Conservation (phyloP, 2,888 invertebrate genomes). For the Vandiemenella viatica region DNA sequence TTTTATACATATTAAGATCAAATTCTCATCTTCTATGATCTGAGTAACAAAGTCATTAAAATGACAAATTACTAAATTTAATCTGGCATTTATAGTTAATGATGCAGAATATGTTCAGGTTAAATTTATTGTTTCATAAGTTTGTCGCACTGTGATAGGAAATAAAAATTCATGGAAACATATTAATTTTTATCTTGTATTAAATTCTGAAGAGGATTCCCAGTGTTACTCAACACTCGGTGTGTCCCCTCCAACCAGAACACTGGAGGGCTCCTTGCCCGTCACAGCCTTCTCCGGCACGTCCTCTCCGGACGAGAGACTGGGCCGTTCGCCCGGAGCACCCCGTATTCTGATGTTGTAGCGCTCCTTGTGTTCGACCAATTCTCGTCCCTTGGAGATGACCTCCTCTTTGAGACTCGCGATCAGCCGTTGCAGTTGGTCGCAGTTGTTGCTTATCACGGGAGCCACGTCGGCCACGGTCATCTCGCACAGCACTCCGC, state of each 20-base stretch:
- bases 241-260: background rate
- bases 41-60: too few relatives aligned
- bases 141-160: too few relatives aligned
- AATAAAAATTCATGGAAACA: too few relatives aligned
- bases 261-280: background rate
- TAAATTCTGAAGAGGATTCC: too few relatives aligned
- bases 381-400: conserved; percentile 70
- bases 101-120: too few relatives aligned
- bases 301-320: too few relatives aligned
- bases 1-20: too few relatives aligned
- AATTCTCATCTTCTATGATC: too few relatives aligned
- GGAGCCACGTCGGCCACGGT: conserved; percentile 85
- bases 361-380: conserved; percentile 82
- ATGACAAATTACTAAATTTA: too few relatives aligned
- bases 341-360: conserved; percentile 76
- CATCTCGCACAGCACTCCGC: conserved; percentile 83
- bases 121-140: too few relatives aligned
- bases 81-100: too few relatives aligned
- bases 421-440: background rate
- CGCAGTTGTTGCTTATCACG: background rate
- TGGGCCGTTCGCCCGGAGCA: conserved; percentile 33
- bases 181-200: too few relatives aligned
- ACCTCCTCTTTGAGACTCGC: conserved; percentile 47
- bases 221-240: background rate
- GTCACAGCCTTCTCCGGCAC: background rate